Evolutionary conservation across 2,113 vertebrate genomes (phyloP), one percentile per base, ranked within the genome.

Genomic region (Narcine bancroftii): DNA sequence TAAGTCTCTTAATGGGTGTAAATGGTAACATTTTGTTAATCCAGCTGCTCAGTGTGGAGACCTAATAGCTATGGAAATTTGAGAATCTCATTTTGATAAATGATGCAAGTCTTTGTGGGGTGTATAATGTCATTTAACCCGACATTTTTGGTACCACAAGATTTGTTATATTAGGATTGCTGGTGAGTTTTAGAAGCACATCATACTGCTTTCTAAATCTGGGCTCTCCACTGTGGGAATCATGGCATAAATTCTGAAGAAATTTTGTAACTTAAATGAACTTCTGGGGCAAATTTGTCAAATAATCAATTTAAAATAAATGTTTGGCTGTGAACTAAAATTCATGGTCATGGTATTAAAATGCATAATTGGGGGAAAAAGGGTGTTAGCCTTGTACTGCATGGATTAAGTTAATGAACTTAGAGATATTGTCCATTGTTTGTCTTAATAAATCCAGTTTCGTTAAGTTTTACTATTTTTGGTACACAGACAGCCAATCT

Each of bases 1-100:
- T 87, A 60, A 19, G 2, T 87, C 15, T 87, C 53, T 87, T 87
- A 87, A 60, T 19, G 56, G 33, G n/a, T 60, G 36, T 87, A 60
- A 87, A 87, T 75, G 81, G 53, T 53, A 85, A 56, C 81, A 60
- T 85, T 85, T 36, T 85, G 53, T 85, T 85, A 85, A 85, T 60
- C 33, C 81, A 85, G 81, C 81, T 85, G 33, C 36, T n/a, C 3
- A 36, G 50, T 7, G 50, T n/a, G 33, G 11, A 83, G 33, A 83
- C 9, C 11, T 81, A 53, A 53, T 13, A 19, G 79, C 29, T 33
- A 33, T 83, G 33, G 53, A 60, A 85, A 85, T 60, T 85, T 60
- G 81, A n/a, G 53, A 85, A 60, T 85, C 50, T 36, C 53, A 33
- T 60, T 85, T 21, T 85, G 81, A 36, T 15, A 56, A 15, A 36